phyloP scores from a whole-genome alignment of 2,888 invertebrate genomes.

The Panopea generosa region DNA sequence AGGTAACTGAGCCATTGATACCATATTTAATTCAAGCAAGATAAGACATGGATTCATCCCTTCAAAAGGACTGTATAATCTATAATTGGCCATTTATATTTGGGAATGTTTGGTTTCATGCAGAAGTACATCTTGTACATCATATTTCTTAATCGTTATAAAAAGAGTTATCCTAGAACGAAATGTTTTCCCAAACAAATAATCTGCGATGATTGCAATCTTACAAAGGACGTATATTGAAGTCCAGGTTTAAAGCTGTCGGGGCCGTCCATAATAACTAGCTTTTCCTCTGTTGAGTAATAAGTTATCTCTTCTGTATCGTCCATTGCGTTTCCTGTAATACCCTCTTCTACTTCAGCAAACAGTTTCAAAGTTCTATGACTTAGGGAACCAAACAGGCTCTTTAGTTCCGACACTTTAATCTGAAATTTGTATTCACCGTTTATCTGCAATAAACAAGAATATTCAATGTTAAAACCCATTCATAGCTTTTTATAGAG shows the following conservation, averaged over 20 bases:
- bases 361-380: background rate
- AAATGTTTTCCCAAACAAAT: too few species aligned
- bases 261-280: conserved; percentile 34
- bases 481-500: too few species aligned
- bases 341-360: conserved; percentile 35
- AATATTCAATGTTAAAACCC: background rate
- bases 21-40: too few species aligned
- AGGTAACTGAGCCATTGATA: too few species aligned
- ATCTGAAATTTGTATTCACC: conserved; percentile 31
- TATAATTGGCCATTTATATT: too few species aligned
- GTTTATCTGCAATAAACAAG: conserved; percentile 22
- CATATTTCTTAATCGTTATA: too few species aligned
- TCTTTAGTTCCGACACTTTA: background rate
- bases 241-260: conserved; percentile 46
- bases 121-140: too few species aligned
- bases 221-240: conserved; percentile 29
- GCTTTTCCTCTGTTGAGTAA: conserved; percentile 26
- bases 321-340: conserved; percentile 20
- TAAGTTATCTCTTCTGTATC: conserved; percentile 30
- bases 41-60: too few species aligned
- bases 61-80: too few species aligned
- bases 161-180: too few species aligned
- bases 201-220: too few species aligned
- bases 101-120: too few species aligned
- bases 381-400: conserved; percentile 3